Evolutionary conservation across 2,888 invertebrate genomes (phyloP), one percentile per base, ranked within the genome.

Genomic region (Teleogryllus oceanicus): DNA sequence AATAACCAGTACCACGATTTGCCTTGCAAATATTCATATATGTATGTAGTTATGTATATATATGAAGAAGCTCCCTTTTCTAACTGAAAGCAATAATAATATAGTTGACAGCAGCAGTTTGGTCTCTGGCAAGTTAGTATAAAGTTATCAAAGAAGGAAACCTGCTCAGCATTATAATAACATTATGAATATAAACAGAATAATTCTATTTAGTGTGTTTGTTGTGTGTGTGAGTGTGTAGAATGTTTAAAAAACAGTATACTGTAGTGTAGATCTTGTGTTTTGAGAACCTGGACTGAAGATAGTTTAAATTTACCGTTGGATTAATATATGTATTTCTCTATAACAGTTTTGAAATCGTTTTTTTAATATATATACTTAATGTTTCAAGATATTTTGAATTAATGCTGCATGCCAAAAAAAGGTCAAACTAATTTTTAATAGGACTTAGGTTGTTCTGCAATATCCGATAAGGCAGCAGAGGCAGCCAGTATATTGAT

Each of bases 131-230:
- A 80, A 75, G 81, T 80, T 81, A 79, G 82, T 81, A 81, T 80
- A 80, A 81, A 81, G 82, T 81, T 80, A 80, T 80, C 82, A 81
- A 78, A 81, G 80, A 82, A 74, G 79, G 79, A 80, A 82, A 82
- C 81, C 83, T 83, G 83, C 83, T 83, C 83, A 83, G 81, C 82
- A 83, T 82, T 81, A 82, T 81, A 79, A 80, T 80, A 81, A 81
- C 78, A 81, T 79, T 77, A 80, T 78, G 74, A 81, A 78, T 80
- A 80, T 80, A 74, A 79, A 82, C 78, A 80, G 62, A 76, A 82
- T 81, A 81, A 79, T 80, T 80, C 81, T 82, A 82, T 81, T 82
- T 82, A 81, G 81, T 81, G 80, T 80, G 81, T 80, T 78, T 80
- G 80, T 81, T 82, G 82, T 81, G 79, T 78, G 80, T 82, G 82